phyloP scores from a whole-genome alignment of 35 echinoderm and acorn worm species.

The Strongylocentrotus purpuratus region DNA sequence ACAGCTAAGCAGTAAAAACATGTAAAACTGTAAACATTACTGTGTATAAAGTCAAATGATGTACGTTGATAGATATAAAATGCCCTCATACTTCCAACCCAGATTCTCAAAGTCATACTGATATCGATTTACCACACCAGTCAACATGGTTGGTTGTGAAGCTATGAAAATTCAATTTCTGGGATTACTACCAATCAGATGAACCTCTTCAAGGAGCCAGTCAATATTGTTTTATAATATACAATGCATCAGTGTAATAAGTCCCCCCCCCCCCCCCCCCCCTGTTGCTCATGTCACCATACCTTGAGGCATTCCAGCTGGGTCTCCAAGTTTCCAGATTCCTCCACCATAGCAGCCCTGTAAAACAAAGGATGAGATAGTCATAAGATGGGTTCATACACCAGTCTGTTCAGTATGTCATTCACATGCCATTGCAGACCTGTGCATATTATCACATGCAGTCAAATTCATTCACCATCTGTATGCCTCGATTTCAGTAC shows the following conservation, averaged over 20 bases:
- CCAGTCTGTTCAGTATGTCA: neutral
- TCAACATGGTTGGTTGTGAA: too few species aligned
- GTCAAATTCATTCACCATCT: neutral
- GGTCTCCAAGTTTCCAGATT: constrained; percentile 95
- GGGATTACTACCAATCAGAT: too few species aligned
- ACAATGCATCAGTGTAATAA: too few species aligned
- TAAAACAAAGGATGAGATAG: constrained; percentile 6
- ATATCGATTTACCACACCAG: neutral
- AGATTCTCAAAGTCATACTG: neutral
- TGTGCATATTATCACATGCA: constrained; percentile 4
- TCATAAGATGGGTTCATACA: constrained; percentile 21
- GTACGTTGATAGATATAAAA: neutral
- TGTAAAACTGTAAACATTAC: too few species aligned
- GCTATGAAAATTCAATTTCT: too few species aligned
- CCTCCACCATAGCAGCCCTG: constrained; percentile 96
- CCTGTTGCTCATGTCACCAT: neutral
- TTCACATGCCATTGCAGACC: neutral
- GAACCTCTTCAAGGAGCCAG: too few species aligned
- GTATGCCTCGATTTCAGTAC: neutral
- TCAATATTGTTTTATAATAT: neutral
- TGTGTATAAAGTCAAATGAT: neutral
- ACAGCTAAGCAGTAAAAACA: too few species aligned
- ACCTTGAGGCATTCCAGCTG: constrained; percentile 96
- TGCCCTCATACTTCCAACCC: neutral
- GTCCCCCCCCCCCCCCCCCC: too few species aligned